Percentiles rank a stretch among this genome's conserved stretches.
phyloP scores from a whole-genome alignment of 1,140 invertebrate species.

The Pseudomyrmex concolor region DNA sequence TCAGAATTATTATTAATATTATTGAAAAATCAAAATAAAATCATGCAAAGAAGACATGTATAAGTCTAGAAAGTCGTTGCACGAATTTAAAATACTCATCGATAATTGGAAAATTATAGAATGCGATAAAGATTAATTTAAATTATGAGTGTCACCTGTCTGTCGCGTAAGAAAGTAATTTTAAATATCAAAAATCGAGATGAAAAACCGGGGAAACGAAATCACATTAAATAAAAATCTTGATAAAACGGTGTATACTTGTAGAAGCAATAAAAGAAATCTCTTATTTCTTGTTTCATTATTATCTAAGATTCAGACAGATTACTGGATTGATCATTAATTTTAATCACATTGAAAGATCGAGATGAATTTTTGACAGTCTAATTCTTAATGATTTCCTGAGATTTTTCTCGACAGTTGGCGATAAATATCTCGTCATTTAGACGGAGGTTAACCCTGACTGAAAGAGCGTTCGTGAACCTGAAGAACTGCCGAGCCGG shows the following conservation, averaged over 20 bases:
- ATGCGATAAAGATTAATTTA: constrained; percentile 40
- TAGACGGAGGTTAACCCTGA: constrained; percentile 59
- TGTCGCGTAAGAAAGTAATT: constrained; percentile 14
- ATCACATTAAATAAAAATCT: neutral
- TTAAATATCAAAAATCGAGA: neutral
- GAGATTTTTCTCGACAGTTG: constrained; percentile 25
- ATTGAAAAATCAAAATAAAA: neutral
- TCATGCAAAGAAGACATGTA: neutral
- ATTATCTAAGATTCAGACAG: neutral
- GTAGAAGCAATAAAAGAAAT: neutral
- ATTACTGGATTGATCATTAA: neutral
- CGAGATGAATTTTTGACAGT: constrained; percentile 7
- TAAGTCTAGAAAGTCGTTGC: too few species aligned
- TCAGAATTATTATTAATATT: too few species aligned
- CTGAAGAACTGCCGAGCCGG: constrained; percentile 29
- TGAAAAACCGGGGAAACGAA: neutral
- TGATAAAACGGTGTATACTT: neutral
- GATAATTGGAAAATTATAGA: constrained; percentile 8
- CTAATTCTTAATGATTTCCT: neutral
- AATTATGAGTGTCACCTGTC: constrained; percentile 39
- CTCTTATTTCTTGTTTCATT: neutral
- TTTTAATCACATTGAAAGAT: neutral
- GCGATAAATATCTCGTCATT: constrained; percentile 73
- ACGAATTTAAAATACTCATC: neutral
- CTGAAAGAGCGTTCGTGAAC: constrained; percentile 49